Evolutionary conservation across 2,113 vertebrate genomes (phyloP), one percentile per base, ranked within the genome.

Genomic region (Pholis gunnellus): DNA sequence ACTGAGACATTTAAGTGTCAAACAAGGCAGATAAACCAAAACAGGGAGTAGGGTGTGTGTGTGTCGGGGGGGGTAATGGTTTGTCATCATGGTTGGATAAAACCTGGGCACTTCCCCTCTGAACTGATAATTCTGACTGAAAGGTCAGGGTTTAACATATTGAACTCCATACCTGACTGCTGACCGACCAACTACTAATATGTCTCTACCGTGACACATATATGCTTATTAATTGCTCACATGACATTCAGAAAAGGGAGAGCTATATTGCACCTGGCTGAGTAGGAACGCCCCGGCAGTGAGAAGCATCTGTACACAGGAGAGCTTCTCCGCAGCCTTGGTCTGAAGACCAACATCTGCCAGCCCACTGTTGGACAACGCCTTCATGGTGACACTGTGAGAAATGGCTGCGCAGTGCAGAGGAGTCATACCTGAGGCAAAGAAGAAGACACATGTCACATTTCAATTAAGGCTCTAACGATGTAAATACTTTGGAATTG

Each of bases 321-420:
- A 50, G 22, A 96, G 89, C 82, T 95, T 95, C 61, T 96, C 95
- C 1, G 56, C 74, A 0, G 91, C 92, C 79, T 91, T 84, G 69
- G 56, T 10, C 66, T 93, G 89, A 46, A 95, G 87, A 86, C 75
- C 61, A 42, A 81, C 36, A 68, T 91, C 87, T 48, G 82, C 34
- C 79, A 84, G 56, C 56, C 72, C 79, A 17, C 75, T 61, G 65
- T 92, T 0, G 14, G 70, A 88, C 54, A 93, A 46, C 8, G 92
- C 91, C 81, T 95, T 94, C 90, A 95, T 88, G n/a, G 94, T 95
- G 59, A 85, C 77, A 3, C 96, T 95, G 89, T 97, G 96, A 36
- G 97, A 95, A 72, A 97, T 95, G 72, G 96, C 94, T 14, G 96
- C 97, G 64, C 96, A 96, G 91, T 98, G 97, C 61, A 98, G 93